Conservation (phyloP, 2,888 invertebrate genomes). For the Thelaira solivaga region DNA sequence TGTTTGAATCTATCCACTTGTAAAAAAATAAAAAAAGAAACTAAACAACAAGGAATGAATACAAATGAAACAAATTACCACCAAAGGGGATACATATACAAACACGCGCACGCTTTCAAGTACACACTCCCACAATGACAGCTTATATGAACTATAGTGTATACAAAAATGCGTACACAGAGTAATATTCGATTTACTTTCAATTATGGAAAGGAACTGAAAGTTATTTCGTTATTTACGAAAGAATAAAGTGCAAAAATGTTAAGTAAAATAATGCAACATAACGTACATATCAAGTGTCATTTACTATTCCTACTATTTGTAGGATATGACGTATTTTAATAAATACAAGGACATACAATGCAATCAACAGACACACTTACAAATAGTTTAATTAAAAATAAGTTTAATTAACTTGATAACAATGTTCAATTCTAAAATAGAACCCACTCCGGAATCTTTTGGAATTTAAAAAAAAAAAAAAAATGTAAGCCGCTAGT, state of each 20-base stretch:
- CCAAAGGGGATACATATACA: conserved; percentile 41
- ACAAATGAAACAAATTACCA: conserved; percentile 53
- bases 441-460: no score
- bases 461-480: no score
- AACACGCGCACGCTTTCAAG: not conserved
- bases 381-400: no score
- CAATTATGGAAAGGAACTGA: not conserved
- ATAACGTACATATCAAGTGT: no score
- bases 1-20: not conserved
- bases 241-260: not conserved
- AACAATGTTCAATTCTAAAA: no score
- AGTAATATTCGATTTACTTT: conserved; percentile 40
- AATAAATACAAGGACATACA: no score
- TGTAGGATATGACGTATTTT: no score
- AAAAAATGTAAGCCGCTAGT: no score
- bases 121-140: not conserved
- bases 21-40: conserved; percentile 3
- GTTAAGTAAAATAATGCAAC: no score
- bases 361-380: no score
- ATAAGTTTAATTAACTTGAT: no score
- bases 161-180: conserved; percentile 18
- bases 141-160: not conserved
- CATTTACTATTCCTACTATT: no score
- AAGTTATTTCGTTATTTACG: not conserved
- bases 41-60: conserved; percentile 24